phyloP scores from a whole-genome alignment of 2,113 vertebrate genomes.

The Onychostruthus taczanowskii region DNA sequence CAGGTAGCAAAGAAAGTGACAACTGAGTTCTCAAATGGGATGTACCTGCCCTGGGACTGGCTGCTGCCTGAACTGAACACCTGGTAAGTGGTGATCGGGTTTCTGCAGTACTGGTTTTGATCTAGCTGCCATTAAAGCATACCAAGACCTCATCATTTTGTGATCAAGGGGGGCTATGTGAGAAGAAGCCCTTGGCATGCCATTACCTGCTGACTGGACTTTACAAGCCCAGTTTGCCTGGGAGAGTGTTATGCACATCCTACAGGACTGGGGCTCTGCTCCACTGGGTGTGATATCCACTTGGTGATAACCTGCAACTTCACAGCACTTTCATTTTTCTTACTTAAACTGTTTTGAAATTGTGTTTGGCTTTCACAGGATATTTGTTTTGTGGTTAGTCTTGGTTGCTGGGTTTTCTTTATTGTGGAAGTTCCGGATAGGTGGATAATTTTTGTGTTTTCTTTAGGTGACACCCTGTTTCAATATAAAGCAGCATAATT shows the following conservation, averaged over 20 bases:
- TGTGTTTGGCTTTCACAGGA: not conserved
- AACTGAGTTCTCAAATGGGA: not conserved
- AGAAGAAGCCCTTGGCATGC: not conserved
- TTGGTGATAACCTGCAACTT: not conserved
- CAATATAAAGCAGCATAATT: not conserved
- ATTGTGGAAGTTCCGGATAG: not conserved
- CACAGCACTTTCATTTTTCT: not conserved
- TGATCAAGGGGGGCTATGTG: not conserved
- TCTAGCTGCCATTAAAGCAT: not conserved
- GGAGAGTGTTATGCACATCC: not conserved
- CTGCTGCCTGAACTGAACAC: not conserved
- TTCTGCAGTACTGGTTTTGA: not conserved
- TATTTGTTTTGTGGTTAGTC: not conserved
- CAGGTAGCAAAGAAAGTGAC: not conserved
- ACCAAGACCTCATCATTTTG: not conserved
- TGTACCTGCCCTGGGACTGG: fast-evolving
- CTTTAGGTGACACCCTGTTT: not conserved
- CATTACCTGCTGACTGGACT: not conserved
- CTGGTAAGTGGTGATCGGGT: not conserved
- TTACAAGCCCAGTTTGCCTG: not conserved
- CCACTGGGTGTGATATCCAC: not conserved
- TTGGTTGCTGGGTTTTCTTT: not conserved
- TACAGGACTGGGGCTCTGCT: not conserved
- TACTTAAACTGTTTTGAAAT: not conserved
- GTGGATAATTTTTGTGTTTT: not conserved